Evolutionary conservation across 2,888 invertebrate genomes (phyloP).

Genomic region (Nomada ruficornis): DNA sequence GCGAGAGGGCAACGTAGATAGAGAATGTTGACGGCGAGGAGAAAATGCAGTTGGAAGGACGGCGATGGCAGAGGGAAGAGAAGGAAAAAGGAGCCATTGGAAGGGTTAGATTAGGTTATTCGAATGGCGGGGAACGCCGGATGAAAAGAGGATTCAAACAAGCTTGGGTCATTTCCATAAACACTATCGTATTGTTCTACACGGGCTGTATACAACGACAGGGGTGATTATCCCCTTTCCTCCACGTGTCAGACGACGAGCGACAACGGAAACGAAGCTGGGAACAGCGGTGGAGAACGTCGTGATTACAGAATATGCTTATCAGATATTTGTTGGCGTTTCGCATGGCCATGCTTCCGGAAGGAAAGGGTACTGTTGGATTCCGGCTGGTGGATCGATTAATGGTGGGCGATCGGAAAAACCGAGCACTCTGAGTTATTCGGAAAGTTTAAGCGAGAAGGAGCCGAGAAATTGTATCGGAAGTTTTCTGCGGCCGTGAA

Average conservation of each 20-base stretch:
- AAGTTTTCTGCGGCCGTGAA: not conserved
- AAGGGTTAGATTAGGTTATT: constrained; percentile 2
- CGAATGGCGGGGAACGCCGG: constrained; percentile 45
- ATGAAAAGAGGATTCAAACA: constrained; percentile 75
- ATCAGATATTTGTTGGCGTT: constrained; percentile 35
- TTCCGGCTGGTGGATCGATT: not conserved
- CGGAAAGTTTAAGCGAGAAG: not conserved
- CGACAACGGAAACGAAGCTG: constrained; percentile 26
- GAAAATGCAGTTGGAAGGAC: not conserved
- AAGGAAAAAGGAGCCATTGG: not conserved
- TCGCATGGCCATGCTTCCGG: not conserved
- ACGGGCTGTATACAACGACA: constrained; percentile 66
- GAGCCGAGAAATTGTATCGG: not conserved
- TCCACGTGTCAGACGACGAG: constrained; percentile 9
- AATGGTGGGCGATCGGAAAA: constrained; percentile 2
- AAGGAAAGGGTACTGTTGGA: not conserved
- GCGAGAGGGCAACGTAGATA: not conserved
- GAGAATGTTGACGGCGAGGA: not conserved
- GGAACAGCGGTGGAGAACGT: constrained; percentile 1
- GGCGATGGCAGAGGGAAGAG: not conserved
- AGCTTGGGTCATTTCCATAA: constrained; percentile 81
- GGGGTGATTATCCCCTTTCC: constrained; percentile 51
- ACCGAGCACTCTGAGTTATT: constrained; percentile 6
- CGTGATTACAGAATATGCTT: constrained; percentile 27
- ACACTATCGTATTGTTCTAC: constrained; percentile 75